A percentile compares a stretch with the other conserved stretches of the same genome.
Conservation (phyloP, 2,888 invertebrate species). For the Myopa testacea region DNA sequence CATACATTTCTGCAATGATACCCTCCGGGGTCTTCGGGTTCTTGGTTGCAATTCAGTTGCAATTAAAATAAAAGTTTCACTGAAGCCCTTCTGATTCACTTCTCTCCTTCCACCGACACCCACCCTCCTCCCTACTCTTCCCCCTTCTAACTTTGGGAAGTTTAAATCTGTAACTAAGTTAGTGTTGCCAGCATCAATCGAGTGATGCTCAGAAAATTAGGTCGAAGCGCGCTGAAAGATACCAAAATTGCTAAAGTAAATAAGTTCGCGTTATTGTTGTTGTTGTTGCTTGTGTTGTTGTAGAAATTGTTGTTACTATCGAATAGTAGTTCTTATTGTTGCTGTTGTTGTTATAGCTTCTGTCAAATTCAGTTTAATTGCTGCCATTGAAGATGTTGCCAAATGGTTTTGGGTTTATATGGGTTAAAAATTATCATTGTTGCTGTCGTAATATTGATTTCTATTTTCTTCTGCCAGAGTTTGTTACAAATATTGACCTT, state of each 20-base stretch:
- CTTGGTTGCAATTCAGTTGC: slow-evolving; percentile 33
- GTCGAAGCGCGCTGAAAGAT: slow-evolving; percentile 5
- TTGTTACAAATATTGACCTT: background rate
- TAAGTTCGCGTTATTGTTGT: slow-evolving; percentile 16
- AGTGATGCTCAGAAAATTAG: slow-evolving; percentile 10
- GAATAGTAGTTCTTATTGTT: too few relatives aligned
- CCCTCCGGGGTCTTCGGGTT: background rate
- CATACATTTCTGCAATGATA: background rate
- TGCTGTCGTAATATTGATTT: background rate
- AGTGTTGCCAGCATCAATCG: background rate
- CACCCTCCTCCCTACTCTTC: background rate
- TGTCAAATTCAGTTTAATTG: background rate
- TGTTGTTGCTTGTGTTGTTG: slow-evolving; percentile 8
- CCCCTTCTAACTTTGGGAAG: background rate
- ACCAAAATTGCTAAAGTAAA: slow-evolving; percentile 18
- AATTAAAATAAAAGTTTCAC: slow-evolving; percentile 37
- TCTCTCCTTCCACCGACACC: background rate
- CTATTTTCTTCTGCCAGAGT: background rate
- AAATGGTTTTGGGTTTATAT: background rate
- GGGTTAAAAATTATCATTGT: background rate
- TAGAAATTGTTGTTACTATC: background rate
- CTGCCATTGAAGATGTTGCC: background rate
- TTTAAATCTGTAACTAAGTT: background rate
- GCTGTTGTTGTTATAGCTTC: too few relatives aligned
- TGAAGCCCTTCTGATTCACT: background rate